A percentile compares a stretch with the other conserved stretches of the same genome.
phyloP scores from a whole-genome alignment of 1,140 invertebrate genomes.

The Marisa cornuarietis region DNA sequence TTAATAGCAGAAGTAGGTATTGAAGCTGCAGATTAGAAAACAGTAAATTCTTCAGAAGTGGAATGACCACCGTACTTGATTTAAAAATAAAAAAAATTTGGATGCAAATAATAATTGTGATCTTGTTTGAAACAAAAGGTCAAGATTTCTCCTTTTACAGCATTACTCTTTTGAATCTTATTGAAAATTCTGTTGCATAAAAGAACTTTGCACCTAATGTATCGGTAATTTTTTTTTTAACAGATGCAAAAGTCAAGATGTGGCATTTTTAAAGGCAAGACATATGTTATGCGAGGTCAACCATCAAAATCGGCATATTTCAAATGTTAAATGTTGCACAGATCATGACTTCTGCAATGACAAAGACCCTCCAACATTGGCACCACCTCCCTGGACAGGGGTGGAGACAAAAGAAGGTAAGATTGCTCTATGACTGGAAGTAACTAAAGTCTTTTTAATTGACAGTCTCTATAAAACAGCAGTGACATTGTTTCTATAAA shows the following conservation, averaged over 20 bases:
- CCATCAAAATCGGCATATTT: slow-evolving; percentile 1
- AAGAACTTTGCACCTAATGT: neutral
- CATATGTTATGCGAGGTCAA: slow-evolving; percentile 22
- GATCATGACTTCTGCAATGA: slow-evolving; percentile 24
- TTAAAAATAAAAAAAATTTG: too few species aligned
- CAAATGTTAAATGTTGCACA: slow-evolving; percentile 21
- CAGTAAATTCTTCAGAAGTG: too few species aligned
- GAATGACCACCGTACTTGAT: too few species aligned
- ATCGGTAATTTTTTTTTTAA: neutral
- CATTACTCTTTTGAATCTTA: neutral
- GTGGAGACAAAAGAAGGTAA: slow-evolving; percentile 7
- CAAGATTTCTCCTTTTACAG: neutral
- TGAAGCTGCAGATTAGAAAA: too few species aligned
- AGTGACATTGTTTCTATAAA: neutral
- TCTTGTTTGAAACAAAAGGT: neutral
- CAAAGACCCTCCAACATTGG: slow-evolving; percentile 1
- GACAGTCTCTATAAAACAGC: neutral
- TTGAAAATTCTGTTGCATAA: neutral
- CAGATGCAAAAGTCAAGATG: slow-evolving; percentile 21
- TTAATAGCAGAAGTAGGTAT: too few species aligned
- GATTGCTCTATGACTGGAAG: neutral
- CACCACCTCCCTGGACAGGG: slow-evolving; percentile 1
- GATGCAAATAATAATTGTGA: too few species aligned
- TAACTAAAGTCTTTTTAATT: too few species aligned
- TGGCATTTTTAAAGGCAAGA: neutral